Base-by-base conservation (phyloP, 2,888 invertebrate genomes). In the Monopis laevigella region DNA sequence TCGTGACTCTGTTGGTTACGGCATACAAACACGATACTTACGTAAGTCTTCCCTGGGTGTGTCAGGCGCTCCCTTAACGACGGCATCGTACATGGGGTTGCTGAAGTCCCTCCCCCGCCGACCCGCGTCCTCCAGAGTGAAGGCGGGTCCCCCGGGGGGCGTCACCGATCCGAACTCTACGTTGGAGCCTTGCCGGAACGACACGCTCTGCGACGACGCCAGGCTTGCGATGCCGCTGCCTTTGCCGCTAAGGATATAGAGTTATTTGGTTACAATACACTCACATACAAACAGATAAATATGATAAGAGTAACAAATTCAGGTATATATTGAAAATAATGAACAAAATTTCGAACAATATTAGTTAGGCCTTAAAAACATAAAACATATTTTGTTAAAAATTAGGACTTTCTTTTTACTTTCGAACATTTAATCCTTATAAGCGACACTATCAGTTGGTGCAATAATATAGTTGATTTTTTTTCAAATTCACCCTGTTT, bases 11-110 rank as follows among this genome's bases (percentile, higher is more conserved):
- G n/a, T n/a, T n/a, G n/a, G n/a, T n/a, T n/a, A n/a, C n/a, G n/a
- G n/a, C n/a, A n/a, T n/a, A n/a, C n/a, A n/a, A n/a, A n/a, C n/a
- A n/a, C n/a, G n/a, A n/a, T n/a, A n/a, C n/a, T n/a, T n/a, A n/a
- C n/a, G n/a, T n/a, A n/a, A n/a, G n/a, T n/a, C n/a, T n/a, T n/a
- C n/a, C 7, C 13, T 26, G 0, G 70, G 56, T 14, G 66, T 60
- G 8, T 66, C 70, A 0, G 62, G 60, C n/a, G 84, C 85, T n/a
- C n/a, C n/a, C 48, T 87, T 82, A 51, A 89, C 88, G 42, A 90
- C 90, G 36, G 93, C 94, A 60, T 98, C 98, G 71, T 98, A 98
- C 92, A 98, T 96, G 36, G 98, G 98, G 80, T 98, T 98, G 59
- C 93, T 92, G 82, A 98, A 98, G 73, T 98, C 97, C 40, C 96